A percentile compares a stretch with the other conserved stretches of the same genome.
Conservation (phyloP, 2,113 vertebrate species). For the Syrmaticus mikado region DNA sequence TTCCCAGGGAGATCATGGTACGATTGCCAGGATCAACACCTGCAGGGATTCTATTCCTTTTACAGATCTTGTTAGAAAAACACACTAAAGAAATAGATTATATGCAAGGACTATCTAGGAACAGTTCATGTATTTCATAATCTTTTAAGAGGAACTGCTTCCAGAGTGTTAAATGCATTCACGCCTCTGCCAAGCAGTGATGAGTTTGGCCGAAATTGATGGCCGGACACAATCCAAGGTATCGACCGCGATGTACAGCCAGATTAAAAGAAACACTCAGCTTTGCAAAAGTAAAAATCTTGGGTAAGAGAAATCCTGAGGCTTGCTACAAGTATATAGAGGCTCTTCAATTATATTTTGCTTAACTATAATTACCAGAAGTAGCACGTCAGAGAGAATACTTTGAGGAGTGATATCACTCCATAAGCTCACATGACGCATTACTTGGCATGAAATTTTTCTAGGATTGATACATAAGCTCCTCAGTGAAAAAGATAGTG, state of each 20-base stretch:
- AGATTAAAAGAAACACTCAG: background rate
- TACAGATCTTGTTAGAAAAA: background rate
- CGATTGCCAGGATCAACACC: background rate
- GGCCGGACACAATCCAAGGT: background rate
- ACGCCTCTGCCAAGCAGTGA: background rate
- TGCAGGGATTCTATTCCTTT: background rate
- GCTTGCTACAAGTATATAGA: background rate
- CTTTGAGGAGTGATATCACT: background rate
- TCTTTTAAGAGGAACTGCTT: background rate
- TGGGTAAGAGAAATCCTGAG: background rate
- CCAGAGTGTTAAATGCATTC: background rate
- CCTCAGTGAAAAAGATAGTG: background rate
- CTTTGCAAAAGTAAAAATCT: background rate
- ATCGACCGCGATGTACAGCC: background rate
- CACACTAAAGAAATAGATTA: background rate
- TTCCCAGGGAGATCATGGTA: background rate
- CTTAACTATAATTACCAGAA: slow-evolving; percentile 17
- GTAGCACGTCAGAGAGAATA: background rate
- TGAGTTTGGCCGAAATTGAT: background rate
- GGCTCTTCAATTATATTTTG: background rate
- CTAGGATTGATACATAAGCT: background rate
- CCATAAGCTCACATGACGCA: fast-evolving
- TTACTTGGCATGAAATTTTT: slow-evolving; percentile 2
- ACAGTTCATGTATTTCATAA: background rate
- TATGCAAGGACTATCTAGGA: background rate